Base-by-base conservation (phyloP, 2,888 invertebrate genomes). In the Meandrusa payeni region DNA sequence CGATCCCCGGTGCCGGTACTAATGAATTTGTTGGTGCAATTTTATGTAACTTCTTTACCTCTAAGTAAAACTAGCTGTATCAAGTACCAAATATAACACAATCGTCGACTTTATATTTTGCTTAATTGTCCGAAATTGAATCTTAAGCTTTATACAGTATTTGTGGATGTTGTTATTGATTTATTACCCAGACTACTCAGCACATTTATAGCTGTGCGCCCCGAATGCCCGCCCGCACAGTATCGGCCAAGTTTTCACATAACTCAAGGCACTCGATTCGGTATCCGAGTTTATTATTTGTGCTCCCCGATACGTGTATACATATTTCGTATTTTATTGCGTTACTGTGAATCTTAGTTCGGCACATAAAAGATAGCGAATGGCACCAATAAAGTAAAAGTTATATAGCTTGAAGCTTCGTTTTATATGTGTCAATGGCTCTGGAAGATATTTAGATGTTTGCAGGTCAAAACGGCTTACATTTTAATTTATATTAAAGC, bases 201-300 rank as follows among this genome's bases (percentile, higher is more conserved):
- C 53, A 39, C 24, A 46, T 17, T 57, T 69, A 70, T 15, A 48
- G 65, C 59, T 38, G 15, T 44, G 63, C 57, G 34, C 39, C 46
- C 57, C 59, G 63, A 69, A 60, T 55, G 64, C 66, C 63, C 60
- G 61, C 64, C 60, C 61, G 61, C 55, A 58, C 62, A 58, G 64
- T 67, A 70, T 74, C 67, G 81, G 51, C 60, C 69, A 85, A 85
- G 75, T 86, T 85, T 85, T 57, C 76, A 73, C 82, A 85, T 85
- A 83, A 83, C 69, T 86, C 83, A 86, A 66, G 69, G 74, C 78
- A 81, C 79, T 82, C 82, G 83, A 86, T 85, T 82, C 78, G 76
- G 71, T 78, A 69, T 66, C 63, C 54, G 64, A 78, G 76, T 83
- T 76, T 85, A 81, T 85, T 83, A 83, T 85, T 80, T 79, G 78